Evolutionary conservation across 2,888 invertebrate species (phyloP), one percentile per base, ranked within the genome.

Genomic region (Caenorhabditis sp.): DNA sequence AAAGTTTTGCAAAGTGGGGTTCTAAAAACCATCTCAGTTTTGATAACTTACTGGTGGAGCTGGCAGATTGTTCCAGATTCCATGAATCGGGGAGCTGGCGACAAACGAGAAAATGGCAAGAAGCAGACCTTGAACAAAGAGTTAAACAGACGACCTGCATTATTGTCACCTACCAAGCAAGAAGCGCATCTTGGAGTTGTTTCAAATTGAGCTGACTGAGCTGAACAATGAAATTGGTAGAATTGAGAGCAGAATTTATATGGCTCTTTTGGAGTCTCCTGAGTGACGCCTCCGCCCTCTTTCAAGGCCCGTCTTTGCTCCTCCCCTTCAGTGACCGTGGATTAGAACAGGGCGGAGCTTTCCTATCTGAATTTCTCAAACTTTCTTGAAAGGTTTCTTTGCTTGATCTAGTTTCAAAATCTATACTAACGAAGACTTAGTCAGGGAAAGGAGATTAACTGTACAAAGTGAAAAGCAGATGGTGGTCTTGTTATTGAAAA

Each of bases 31-130:
- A n/a, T n/a, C n/a, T n/a, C n/a, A n/a, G n/a, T n/a, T n/a, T n/a
- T n/a, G n/a, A n/a, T n/a, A 11, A 62, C 80, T 62, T 44, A 84
- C 84, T 24, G 82, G 84, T 28, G 55, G 62, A 15, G 77, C 82
- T 68, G 84, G 84, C 0, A 84, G 76, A 58, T 84, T 76, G 65
- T 80, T 84, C 84, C 84, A 84, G 55, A 84, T 82, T 69, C 84
- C 82, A 51, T 82, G 84, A 32, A 84, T 84, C 61, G 84, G 84
- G 11, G 84, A 84, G 55, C 69, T 67, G 11, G 67, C 70, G 28
- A 44, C 81, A 24, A 81, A 56, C 4, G 65, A 47, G 50, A 76
- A 24, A 35, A 81, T 53, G 4, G 69, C 69, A 5, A 80, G 28
- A 18, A 80, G 62, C n/a, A 80, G 40, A 40, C 56, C 80, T n/a